Evolutionary conservation across 2,113 vertebrate genomes (phyloP).

Genomic region (Cyprinus carpio): DNA sequence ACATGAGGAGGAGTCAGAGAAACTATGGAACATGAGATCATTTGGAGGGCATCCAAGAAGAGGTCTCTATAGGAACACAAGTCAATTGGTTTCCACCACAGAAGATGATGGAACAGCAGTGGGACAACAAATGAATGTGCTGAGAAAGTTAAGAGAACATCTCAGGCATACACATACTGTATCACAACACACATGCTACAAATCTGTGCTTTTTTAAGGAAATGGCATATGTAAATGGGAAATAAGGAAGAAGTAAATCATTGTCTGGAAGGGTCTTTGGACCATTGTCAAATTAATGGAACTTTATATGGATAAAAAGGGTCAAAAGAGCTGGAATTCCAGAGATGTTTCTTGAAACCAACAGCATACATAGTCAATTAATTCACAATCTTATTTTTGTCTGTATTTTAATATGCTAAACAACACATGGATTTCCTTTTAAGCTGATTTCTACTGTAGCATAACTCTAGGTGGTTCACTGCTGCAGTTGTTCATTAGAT

Average conservation of each 20-base stretch:
- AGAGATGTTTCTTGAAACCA: not conserved
- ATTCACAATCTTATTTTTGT: not conserved
- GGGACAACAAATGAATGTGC: conserved; percentile 58
- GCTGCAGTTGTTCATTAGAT: not conserved
- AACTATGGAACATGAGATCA: conserved; percentile 71
- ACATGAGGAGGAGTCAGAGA: conserved; percentile 65
- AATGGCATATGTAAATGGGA: not conserved
- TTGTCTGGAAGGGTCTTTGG: not conserved
- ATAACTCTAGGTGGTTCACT: not conserved
- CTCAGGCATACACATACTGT: not conserved
- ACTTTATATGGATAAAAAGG: not conserved
- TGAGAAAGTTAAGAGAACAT: conserved; percentile 33
- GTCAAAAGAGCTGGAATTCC: not conserved
- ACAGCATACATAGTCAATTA: not conserved
- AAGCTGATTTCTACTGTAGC: not conserved
- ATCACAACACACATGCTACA: not conserved
- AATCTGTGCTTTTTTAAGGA: conserved; percentile 1
- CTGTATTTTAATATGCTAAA: conserved; percentile 1
- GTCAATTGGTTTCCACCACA: conserved; percentile 74
- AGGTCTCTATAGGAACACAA: conserved; percentile 71
- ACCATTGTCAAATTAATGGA: not conserved
- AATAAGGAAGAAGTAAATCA: not conserved
- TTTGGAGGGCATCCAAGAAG: conserved; percentile 71
- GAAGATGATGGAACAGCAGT: conserved; percentile 70
- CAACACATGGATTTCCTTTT: not conserved